Evolutionary conservation across 2,113 vertebrate genomes (phyloP).

Genomic region (Chamaetylas fuelleborni): DNA sequence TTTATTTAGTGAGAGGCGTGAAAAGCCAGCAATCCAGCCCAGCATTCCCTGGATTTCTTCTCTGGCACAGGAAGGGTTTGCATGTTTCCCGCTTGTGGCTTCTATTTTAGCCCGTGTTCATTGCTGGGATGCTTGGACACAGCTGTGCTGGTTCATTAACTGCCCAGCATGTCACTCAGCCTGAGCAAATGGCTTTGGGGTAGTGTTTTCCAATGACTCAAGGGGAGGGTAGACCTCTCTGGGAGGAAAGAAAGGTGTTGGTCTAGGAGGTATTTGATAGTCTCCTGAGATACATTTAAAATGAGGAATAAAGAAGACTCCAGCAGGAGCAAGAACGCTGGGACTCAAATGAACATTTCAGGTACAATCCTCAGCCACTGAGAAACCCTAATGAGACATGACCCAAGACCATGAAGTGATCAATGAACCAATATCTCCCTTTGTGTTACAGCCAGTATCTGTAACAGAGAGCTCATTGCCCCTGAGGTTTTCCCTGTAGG

Average conservation of each 20-base stretch:
- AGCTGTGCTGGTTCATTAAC: slow-evolving; percentile 75
- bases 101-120: slow-evolving; percentile 76
- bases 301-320: neutral
- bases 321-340: neutral
- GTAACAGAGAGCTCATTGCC: neutral
- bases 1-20: slow-evolving; percentile 79
- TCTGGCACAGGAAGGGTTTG: slow-evolving; percentile 64
- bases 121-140: slow-evolving; percentile 64
- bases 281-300: neutral
- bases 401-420: neutral
- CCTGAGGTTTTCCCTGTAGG: neutral
- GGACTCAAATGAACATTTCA: neutral
- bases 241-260: neutral
- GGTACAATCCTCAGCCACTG: neutral
- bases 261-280: neutral
- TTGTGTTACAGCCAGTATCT: neutral
- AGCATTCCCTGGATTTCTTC: slow-evolving; percentile 70
- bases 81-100: slow-evolving; percentile 58
- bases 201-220: neutral
- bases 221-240: neutral
- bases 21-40: slow-evolving; percentile 69
- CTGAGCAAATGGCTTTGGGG: slow-evolving; percentile 26
- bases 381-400: neutral
- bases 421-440: neutral
- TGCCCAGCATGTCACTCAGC: slow-evolving; percentile 44